These are phyloP conservation scores for Linepithema humile DNA, from an alignment of 1,140 invertebrate genomes.

Conservation along the genomic window DNA sequence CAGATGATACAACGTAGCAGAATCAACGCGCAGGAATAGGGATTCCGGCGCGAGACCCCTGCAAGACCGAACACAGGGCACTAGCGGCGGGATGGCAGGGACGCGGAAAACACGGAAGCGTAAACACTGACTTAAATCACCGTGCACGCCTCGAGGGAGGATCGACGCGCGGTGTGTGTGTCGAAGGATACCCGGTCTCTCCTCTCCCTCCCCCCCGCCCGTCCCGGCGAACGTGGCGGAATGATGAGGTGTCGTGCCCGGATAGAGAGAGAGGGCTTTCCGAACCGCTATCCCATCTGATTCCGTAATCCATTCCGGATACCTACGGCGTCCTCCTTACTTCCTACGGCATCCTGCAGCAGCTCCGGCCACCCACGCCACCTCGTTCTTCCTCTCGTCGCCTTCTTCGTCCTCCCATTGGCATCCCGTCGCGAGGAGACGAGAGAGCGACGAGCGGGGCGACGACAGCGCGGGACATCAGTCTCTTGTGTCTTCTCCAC, in stretches of 20 bases:
- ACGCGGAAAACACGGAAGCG: conserved; percentile 59
- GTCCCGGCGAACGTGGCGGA: conserved; percentile 72
- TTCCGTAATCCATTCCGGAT: conserved; percentile 79
- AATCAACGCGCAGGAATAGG: conserved; percentile 50
- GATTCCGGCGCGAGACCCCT: conserved; percentile 50
- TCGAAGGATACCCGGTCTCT: conserved; percentile 65
- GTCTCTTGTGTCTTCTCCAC: conserved; percentile 74
- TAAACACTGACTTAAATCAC: conserved; percentile 75
- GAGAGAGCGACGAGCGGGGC: conserved; percentile 52
- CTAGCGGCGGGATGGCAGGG: background rate
- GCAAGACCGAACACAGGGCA: conserved; percentile 23
- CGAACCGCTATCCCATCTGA: conserved; percentile 75
- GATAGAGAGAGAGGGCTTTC: conserved; percentile 67
- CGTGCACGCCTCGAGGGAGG: conserved; percentile 64
- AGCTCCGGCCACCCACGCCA: background rate
- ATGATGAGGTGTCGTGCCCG: conserved; percentile 76
- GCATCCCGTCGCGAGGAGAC: conserved; percentile 48
- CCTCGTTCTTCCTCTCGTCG: background rate
- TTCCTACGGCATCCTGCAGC: conserved; percentile 39
- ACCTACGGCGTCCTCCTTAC: conserved; percentile 63
- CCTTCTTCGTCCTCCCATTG: conserved; percentile 10
- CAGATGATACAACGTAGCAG: conserved; percentile 33
- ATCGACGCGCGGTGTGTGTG: conserved; percentile 65
- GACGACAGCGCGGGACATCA: conserved; percentile 68
- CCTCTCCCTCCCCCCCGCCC: background rate